Conservation (phyloP, 2,113 vertebrate genomes). For the Chaenocephalus aceratus region DNA sequence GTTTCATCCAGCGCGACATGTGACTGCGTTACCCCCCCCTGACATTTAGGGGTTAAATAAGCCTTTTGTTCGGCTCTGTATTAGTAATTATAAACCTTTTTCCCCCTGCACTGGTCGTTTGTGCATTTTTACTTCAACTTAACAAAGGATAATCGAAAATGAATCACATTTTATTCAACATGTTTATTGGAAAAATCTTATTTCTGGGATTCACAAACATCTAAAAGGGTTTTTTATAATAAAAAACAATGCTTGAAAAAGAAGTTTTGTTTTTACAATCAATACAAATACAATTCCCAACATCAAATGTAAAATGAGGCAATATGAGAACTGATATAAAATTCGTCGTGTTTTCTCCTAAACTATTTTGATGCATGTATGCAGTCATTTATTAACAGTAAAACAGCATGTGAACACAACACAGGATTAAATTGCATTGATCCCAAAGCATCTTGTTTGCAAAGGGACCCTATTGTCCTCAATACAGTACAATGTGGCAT, state of each 20-base stretch:
- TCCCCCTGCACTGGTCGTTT: not conserved
- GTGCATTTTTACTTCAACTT: not conserved
- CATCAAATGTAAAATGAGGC: not conserved
- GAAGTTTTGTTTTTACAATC: not conserved
- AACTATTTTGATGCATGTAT: not conserved
- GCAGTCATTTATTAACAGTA: no score
- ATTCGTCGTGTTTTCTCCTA: no score
- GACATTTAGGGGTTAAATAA: not conserved
- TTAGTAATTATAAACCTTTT: not conserved
- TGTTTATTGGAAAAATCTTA: not conserved
- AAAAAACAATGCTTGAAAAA: not conserved
- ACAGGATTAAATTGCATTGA: not conserved
- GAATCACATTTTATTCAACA: not conserved
- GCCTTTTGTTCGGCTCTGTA: not conserved
- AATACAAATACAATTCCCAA: not conserved
- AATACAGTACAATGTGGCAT: not conserved
- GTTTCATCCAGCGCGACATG: slow-evolving; percentile 11
- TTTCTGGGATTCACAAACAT: not conserved
- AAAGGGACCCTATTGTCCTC: not conserved
- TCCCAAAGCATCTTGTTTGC: not conserved
- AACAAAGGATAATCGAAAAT: no score
- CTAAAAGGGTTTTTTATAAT: not conserved
- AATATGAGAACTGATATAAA: not conserved
- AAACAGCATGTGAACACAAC: not conserved
- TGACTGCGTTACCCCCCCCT: not conserved